Evolutionary conservation across 2,888 invertebrate species (phyloP), one percentile per base, ranked within the genome.

Genomic region (Polylopha cassiicola): DNA sequence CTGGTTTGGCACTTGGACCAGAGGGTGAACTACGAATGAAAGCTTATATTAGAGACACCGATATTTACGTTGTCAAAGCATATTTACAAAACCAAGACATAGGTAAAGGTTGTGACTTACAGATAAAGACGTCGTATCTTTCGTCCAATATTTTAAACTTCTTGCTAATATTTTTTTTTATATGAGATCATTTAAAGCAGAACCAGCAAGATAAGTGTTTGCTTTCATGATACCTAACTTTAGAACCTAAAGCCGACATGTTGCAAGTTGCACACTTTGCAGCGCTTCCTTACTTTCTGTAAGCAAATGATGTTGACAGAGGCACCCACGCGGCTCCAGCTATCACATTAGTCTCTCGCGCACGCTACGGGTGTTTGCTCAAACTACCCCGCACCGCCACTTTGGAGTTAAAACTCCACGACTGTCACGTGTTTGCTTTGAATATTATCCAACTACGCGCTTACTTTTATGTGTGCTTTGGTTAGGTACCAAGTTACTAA

Each of bases 1-100:
- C 87, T 96, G 95, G 87, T 95, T 95, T 59, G 95, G 95, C 58
- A 96, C 95, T 89, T 95, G 95, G 59, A 96, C 95, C 85, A 95
- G 86, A 33, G 95, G 96, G 76, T 95, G 95, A 89, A 95, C 95
- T 95, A 89, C 0, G 59, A 57, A 59, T 50, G 62, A 61, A 51
- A 42, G 6, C 11, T 28, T 26, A 16, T 3, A n/a, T 30, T 14
- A 14, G 9, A 10, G 18, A 20, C 13, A n/a, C 4, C 13, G 4
- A 30, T 7, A 30, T 22, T 22, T 22, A 3, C 7, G 6, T 28
- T 9, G 14, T 4, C 8, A n/a, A 16, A 3, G 18, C 8, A 21
- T 16, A 23, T 6, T 4, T 17, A 17, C 17, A 17, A 17, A 6
- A 17, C 17, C 4, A 17, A 17, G 4, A 6, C 17, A 4, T 4